These are phyloP conservation scores for Cancer borealis DNA, from an alignment of 2,888 invertebrate species.

Conservation along the genomic window DNA sequence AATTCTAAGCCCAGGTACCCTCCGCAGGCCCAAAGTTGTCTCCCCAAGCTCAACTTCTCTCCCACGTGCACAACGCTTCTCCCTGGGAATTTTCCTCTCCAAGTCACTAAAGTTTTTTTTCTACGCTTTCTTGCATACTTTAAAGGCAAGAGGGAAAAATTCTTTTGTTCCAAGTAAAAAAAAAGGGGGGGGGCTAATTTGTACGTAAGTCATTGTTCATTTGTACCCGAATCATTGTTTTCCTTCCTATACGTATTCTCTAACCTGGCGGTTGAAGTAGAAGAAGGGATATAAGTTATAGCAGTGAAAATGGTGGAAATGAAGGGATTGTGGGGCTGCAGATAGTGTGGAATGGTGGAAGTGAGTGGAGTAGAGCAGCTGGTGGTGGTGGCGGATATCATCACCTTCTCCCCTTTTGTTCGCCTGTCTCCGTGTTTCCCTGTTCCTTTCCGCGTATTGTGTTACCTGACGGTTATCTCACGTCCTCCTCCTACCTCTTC, in stretches of 20 bases:
- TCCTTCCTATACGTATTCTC: background rate
- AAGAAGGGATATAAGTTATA: background rate
- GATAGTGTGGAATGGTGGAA: background rate
- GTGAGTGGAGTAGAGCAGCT: background rate
- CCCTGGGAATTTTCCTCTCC: background rate
- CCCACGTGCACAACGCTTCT: background rate
- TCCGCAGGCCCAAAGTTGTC: background rate
- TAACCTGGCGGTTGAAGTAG: background rate
- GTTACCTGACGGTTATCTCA: background rate
- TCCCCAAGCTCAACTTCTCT: background rate
- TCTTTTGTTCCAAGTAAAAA: background rate
- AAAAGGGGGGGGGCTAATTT: background rate
- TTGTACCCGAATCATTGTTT: background rate
- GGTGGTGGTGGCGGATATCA: background rate
- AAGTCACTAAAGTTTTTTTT: background rate
- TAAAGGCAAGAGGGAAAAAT: background rate
- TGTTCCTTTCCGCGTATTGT: background rate
- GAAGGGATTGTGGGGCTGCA: background rate
- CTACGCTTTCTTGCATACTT: background rate
- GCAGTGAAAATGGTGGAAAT: background rate
- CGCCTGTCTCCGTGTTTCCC: constrained; percentile 20
- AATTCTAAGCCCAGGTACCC: background rate
- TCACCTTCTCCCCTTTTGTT: background rate
- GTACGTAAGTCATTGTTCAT: background rate
- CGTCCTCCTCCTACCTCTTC: background rate